Conservation (phyloP, 2,113 vertebrate species). For the Uria lomvia region DNA sequence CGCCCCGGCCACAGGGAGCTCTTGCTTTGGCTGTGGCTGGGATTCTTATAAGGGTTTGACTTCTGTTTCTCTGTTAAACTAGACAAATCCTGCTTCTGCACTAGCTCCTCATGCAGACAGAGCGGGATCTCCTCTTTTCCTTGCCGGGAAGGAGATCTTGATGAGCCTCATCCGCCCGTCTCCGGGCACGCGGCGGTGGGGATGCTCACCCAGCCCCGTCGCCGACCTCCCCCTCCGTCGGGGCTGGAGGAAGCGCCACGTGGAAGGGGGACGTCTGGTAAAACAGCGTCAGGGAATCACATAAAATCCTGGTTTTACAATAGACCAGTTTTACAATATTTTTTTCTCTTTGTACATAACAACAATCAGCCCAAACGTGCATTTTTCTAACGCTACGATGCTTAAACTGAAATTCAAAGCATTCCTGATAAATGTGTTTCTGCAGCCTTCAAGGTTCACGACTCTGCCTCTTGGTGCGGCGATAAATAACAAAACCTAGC, state of each 20-base stretch:
- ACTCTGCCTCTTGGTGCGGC: background rate
- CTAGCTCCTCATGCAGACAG: background rate
- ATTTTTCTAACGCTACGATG: background rate
- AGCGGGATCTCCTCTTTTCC: background rate
- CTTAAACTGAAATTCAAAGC: background rate
- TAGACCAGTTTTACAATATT: background rate
- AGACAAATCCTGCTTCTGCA: background rate
- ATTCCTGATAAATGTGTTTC: background rate
- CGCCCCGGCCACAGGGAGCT: fast-evolving
- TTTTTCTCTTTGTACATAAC: background rate
- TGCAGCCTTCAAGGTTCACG: background rate
- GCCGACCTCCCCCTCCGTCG: background rate
- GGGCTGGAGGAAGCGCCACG: background rate
- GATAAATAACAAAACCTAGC: background rate
- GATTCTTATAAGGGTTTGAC: background rate
- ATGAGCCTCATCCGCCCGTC: background rate
- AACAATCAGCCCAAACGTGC: background rate
- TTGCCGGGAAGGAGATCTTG: background rate
- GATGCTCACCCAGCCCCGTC: background rate
- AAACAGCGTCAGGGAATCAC: background rate
- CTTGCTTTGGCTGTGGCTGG: background rate
- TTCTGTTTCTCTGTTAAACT: background rate
- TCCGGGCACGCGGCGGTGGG: fast-evolving
- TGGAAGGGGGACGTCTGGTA: background rate
- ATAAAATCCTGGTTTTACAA: background rate